These are phyloP conservation scores for Orthosia incerta DNA, from an alignment of 2,888 invertebrate genomes.

Conservation along the genomic window DNA sequence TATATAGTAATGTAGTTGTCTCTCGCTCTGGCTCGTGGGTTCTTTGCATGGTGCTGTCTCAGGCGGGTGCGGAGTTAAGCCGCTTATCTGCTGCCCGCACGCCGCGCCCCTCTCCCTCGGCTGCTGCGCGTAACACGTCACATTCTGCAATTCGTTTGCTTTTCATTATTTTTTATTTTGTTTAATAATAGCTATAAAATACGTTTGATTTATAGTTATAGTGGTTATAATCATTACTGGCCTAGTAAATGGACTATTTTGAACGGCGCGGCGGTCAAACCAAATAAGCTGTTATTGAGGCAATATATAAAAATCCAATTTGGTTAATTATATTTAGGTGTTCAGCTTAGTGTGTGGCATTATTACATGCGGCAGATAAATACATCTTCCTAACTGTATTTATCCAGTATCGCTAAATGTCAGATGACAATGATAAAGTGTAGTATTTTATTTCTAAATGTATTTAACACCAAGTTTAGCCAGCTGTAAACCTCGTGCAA, in stretches of 20 bases:
- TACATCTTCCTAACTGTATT: conserved; percentile 18
- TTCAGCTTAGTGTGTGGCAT: conserved; percentile 13
- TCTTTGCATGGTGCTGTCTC: conserved; percentile 73
- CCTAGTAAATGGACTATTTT: conserved; percentile 45
- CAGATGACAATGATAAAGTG: conserved; percentile 9
- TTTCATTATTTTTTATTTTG: conserved; percentile 66
- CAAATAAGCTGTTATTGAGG: conserved; percentile 34
- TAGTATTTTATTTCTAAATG: conserved; percentile 3
- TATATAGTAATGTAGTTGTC: conserved; percentile 81
- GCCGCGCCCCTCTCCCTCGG: conserved; percentile 83
- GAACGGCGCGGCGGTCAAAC: conserved; percentile 11
- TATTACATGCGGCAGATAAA: conserved; percentile 14
- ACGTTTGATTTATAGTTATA: conserved; percentile 64
- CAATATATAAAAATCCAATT: conserved; percentile 24
- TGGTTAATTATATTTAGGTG: conserved; percentile 29
- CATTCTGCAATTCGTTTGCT: conserved; percentile 81
- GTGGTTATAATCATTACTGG: conserved; percentile 51
- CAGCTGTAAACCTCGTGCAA: background rate
- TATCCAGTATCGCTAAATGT: conserved; percentile 13
- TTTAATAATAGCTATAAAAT: conserved; percentile 61
- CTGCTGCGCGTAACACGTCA: conserved; percentile 84
- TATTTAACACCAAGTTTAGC: background rate
- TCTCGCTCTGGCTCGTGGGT: conserved; percentile 72
- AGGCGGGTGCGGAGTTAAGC: conserved; percentile 87
- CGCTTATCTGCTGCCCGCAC: conserved; percentile 90